phyloP scores from a whole-genome alignment of 2,797 vertebrate genomes.

The Eptatretus atami region DNA sequence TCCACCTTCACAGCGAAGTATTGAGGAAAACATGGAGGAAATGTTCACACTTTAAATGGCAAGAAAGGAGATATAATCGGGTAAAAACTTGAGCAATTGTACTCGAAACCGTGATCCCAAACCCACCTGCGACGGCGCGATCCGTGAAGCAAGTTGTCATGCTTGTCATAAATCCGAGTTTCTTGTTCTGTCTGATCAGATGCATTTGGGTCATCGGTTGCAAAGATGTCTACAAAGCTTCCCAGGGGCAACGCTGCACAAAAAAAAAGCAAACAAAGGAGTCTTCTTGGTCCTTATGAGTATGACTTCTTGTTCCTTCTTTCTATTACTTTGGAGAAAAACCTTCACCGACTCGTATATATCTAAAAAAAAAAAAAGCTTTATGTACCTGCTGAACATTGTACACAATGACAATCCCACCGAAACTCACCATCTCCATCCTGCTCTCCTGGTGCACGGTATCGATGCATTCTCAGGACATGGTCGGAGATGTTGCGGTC shows the following conservation, averaged over 20 bases:
- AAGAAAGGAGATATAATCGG: no score
- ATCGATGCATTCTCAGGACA: conserved; percentile 69
- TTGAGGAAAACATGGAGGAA: no score
- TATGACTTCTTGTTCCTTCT: no score
- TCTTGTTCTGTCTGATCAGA: conserved; percentile 36
- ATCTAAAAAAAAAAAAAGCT: neutral
- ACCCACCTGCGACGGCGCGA: conserved; percentile 33
- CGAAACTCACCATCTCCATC: conserved; percentile 35
- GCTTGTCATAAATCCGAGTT: conserved; percentile 70
- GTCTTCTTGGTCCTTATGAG: no score
- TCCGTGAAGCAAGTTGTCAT: conserved; percentile 59
- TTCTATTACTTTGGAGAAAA: no score
- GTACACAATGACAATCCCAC: neutral
- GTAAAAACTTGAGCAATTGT: no score
- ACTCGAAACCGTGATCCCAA: neutral
- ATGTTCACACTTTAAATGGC: no score
- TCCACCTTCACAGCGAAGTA: no score
- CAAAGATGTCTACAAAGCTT: conserved; percentile 40
- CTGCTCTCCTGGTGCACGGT: conserved; percentile 49
- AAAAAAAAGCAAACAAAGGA: no score
- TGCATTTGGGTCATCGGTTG: conserved; percentile 45
- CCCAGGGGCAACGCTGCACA: conserved; percentile 43
- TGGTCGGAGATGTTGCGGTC: conserved; percentile 78
- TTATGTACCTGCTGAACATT: neutral
- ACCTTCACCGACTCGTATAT: neutral